phyloP scores from a whole-genome alignment of 2,888 invertebrate species.

The Orchesellides sinensis region DNA sequence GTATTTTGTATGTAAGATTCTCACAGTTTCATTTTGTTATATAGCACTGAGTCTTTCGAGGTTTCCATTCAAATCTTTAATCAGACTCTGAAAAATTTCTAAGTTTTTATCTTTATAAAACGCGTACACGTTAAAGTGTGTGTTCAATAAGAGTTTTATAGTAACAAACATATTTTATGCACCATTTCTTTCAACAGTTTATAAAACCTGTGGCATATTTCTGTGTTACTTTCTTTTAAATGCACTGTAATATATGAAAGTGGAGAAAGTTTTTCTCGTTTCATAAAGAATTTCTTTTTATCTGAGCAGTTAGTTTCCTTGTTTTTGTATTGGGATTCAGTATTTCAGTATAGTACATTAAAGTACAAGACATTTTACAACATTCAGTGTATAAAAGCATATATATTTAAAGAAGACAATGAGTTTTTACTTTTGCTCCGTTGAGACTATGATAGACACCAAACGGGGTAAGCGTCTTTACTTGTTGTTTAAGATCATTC shows the following conservation, averaged over 20 bases:
- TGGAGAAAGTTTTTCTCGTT: neutral
- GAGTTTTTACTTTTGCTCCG: no score
- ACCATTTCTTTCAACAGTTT: slow-evolving; percentile 22
- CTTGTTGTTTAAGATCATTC: no score
- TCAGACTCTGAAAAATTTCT: slow-evolving; percentile 62
- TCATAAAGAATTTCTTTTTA: neutral
- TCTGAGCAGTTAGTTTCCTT: slow-evolving; percentile 32
- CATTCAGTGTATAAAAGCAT: no score
- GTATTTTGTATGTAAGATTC: slow-evolving; percentile 47
- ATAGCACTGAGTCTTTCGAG: slow-evolving; percentile 65
- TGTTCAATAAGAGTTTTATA: slow-evolving; percentile 1
- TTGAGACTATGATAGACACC: no score
- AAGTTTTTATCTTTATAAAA: slow-evolving; percentile 39
- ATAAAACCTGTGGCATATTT: slow-evolving; percentile 3
- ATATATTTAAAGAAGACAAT: no score
- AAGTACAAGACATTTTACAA: no score
- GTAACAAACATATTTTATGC: slow-evolving; percentile 38
- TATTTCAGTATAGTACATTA: no score
- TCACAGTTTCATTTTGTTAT: slow-evolving; percentile 19
- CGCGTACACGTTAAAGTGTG: no score
- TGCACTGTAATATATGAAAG: slow-evolving; percentile 37
- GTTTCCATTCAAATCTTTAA: slow-evolving; percentile 29
- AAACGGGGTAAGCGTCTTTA: no score
- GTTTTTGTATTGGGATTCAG: no score
- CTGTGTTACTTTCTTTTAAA: no score